phyloP scores from a whole-genome alignment of 2,113 vertebrate genomes.

The Apistogramma diplotaenia region DNA sequence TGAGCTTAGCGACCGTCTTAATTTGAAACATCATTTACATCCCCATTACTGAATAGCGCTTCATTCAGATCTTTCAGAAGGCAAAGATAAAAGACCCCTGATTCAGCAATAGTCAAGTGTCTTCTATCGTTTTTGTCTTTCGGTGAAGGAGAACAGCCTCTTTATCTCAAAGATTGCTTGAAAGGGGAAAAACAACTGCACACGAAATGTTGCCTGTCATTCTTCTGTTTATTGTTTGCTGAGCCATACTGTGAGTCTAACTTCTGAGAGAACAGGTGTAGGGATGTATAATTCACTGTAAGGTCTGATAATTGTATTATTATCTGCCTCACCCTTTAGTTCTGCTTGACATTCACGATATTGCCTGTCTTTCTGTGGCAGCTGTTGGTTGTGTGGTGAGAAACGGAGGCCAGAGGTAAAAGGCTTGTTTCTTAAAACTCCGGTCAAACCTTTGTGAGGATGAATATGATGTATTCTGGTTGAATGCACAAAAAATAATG shows the following conservation, averaged over 20 bases:
- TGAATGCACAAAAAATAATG: neutral
- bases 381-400: neutral
- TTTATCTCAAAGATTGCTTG: slow-evolving; percentile 43
- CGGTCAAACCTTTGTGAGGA: neutral
- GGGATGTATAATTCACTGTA: slow-evolving; percentile 15
- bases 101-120: slow-evolving; percentile 52
- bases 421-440: neutral
- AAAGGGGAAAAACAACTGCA: slow-evolving; percentile 19
- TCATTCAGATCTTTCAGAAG: slow-evolving; percentile 53
- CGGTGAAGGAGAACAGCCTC: slow-evolving; percentile 39
- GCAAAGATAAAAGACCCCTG: slow-evolving; percentile 56
- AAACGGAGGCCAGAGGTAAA: neutral
- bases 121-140: slow-evolving; percentile 16
- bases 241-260: neutral
- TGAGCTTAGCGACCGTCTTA: slow-evolving; percentile 5
- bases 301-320: neutral
- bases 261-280: slow-evolving; percentile 17
- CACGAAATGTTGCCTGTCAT: slow-evolving; percentile 11
- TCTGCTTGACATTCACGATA: neutral
- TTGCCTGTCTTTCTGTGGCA: neutral
- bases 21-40: slow-evolving; percentile 30
- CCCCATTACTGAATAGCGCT: slow-evolving; percentile 38
- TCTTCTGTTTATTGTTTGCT: neutral
- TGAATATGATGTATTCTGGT: neutral
- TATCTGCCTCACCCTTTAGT: neutral